Evolutionary conservation across 2,888 invertebrate genomes (phyloP), one percentile per base, ranked within the genome.

Genomic region (Aquatica leii): DNA sequence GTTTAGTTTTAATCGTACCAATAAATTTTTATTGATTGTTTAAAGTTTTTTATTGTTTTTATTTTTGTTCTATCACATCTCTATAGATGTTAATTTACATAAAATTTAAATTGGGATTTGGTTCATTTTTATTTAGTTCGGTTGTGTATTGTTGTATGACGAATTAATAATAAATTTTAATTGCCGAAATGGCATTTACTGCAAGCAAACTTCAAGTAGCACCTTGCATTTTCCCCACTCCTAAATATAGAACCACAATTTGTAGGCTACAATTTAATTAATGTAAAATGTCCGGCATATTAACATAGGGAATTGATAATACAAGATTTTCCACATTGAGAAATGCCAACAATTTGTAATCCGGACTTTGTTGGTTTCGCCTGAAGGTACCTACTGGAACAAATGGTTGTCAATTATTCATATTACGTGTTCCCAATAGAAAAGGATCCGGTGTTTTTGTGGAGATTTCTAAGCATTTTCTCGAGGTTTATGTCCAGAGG

Each of bases 371-470:
- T 40, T 43, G 43, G 43, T 43, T 43, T 43, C 17, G 43, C 17
- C 14, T n/a, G 2, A 9, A 37, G 37, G 37, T 2, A n/a, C 11
- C 2, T 3, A 37, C 37, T 37, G n/a, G 17, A 46, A 46, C 46
- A 46, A 46, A 46, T 46, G 46, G 46, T 46, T 46, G 46, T 46
- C 46, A 46, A 46, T 46, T 46, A 46, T 46, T 46, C 46, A 46
- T 46, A 46, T 46, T 46, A 46, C 18, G 11, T 17, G 18, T 46
- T 46, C 46, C 46, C 46, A 17, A 46, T 46, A 46, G 46, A 46
- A 14, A 20, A 11, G 8, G 18, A 20, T 46, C 11, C 20, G 46
- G 18, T 46, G 46, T 20, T 46, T 43, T 46, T 46, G 18, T 46
- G 18, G 46, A 46, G 46, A 46, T 46, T 46, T 43, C 15, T 43